A percentile compares a stretch with the other conserved stretches of the same genome.
phyloP scores from a whole-genome alignment of 2,888 invertebrate genomes.

The Morpho helenor region DNA sequence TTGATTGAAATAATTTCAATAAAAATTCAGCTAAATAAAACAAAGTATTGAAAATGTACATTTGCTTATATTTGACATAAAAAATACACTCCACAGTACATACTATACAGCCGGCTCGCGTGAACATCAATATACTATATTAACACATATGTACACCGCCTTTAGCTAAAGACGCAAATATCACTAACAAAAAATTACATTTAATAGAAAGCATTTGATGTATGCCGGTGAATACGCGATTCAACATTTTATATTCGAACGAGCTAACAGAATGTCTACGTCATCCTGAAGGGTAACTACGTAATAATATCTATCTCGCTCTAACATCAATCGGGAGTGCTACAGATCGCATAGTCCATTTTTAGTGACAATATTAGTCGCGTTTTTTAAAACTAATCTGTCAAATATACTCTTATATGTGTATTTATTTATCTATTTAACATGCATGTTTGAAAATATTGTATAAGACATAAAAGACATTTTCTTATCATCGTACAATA shows the following conservation, averaged over 20 bases:
- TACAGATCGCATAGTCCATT: constrained; percentile 2
- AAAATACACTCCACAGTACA: constrained; percentile 61
- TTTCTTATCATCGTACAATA: no score
- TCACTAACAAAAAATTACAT: constrained; percentile 2
- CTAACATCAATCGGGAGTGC: not conserved
- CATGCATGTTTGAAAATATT: no score
- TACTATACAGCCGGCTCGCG: constrained; percentile 49
- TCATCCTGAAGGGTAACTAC: not conserved
- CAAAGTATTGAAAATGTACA: constrained; percentile 62
- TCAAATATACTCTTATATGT: no score
- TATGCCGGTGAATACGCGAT: not conserved
- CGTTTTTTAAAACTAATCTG: no score
- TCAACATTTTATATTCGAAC: not conserved
- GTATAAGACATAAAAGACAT: no score
- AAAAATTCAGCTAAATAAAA: constrained; percentile 46
- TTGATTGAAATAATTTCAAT: not conserved
- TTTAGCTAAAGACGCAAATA: constrained; percentile 5
- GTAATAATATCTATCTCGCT: not conserved
- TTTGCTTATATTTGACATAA: constrained; percentile 74
- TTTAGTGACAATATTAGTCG: not conserved
- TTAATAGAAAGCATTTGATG: not conserved
- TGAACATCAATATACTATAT: constrained; percentile 28
- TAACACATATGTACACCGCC: constrained; percentile 45
- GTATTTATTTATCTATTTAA: no score
- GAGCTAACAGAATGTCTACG: not conserved